These are phyloP conservation scores for Drosophila tripunctata DNA, from an alignment of 2,888 invertebrate species.

Conservation along the genomic window DNA sequence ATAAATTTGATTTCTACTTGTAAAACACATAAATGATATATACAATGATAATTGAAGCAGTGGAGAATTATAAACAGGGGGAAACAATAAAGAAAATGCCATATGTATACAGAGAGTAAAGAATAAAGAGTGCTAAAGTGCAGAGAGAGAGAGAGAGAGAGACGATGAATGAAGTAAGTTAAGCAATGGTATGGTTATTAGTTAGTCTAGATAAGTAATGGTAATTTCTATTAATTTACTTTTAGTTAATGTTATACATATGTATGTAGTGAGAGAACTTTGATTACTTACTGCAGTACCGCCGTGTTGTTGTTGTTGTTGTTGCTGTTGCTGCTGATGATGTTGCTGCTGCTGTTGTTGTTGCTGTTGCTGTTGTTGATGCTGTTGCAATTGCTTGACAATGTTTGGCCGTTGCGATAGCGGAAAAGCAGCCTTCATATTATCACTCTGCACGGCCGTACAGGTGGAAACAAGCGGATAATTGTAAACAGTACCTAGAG, in stretches of 20 bases:
- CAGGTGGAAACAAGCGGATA: constrained; percentile 84
- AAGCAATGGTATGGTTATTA: constrained; percentile 10
- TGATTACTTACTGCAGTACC: constrained; percentile 82
- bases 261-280: constrained; percentile 31
- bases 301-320: constrained; percentile 47
- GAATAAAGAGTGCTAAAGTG: background rate
- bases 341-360: constrained; percentile 49
- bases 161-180: constrained; percentile 7
- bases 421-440: constrained; percentile 83
- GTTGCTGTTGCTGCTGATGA: constrained; percentile 37
- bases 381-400: constrained; percentile 84
- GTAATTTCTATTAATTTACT: constrained; percentile 1
- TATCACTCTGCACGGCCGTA: constrained; percentile 83
- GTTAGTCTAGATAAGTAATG: constrained; percentile 6
- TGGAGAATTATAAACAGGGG: background rate
- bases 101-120: background rate
- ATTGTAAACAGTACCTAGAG: constrained; percentile 83
- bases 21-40: background rate
- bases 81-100: background rate
- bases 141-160: background rate
- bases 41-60: background rate
- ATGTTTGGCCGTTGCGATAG: constrained; percentile 84
- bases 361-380: constrained; percentile 78
- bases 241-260: constrained; percentile 16
- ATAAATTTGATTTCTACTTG: background rate